Percentiles rank a stretch among this genome's conserved stretches.
Evolutionary conservation across 2,113 vertebrate species (phyloP).

Genomic region (Vanacampus margaritifer): DNA sequence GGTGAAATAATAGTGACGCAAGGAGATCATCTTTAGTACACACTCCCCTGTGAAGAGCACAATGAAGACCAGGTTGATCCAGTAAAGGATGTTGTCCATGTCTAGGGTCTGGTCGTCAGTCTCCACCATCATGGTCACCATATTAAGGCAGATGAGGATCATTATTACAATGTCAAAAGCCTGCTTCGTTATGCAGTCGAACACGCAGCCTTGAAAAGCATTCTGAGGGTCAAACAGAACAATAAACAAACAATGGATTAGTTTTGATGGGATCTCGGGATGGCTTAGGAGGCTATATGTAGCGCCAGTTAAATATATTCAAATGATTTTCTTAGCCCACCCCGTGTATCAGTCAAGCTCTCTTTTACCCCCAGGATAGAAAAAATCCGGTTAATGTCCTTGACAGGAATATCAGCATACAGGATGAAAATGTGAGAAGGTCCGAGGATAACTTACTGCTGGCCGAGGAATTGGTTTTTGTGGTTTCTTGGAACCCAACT

Average conservation of each 20-base stretch:
- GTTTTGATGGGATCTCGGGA: no score
- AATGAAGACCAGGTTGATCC: conserved; percentile 95
- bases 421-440: background rate
- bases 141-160: conserved; percentile 98
- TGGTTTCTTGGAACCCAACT: conserved; percentile 92
- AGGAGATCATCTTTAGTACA: conserved; percentile 89
- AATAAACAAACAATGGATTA: background rate
- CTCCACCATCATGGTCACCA: conserved; percentile 99
- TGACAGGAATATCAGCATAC: background rate
- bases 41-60: conserved; percentile 94
- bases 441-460: conserved; percentile 56
- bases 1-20: conserved; percentile 95
- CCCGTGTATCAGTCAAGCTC: no score
- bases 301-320: no score
- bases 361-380: no score
- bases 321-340: no score
- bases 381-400: no score
- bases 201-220: conserved; percentile 91
- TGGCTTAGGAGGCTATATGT: no score
- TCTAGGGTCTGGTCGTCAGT: conserved; percentile 87
- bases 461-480: conserved; percentile 92
- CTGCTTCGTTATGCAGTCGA: conserved; percentile 95
- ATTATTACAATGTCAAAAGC: conserved; percentile 97
- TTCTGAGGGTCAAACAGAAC: conserved; percentile 73
- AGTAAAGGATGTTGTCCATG: conserved; percentile 82